Conservation (phyloP, 2,797 vertebrate genomes). For the Thaleichthys pacificus region DNA sequence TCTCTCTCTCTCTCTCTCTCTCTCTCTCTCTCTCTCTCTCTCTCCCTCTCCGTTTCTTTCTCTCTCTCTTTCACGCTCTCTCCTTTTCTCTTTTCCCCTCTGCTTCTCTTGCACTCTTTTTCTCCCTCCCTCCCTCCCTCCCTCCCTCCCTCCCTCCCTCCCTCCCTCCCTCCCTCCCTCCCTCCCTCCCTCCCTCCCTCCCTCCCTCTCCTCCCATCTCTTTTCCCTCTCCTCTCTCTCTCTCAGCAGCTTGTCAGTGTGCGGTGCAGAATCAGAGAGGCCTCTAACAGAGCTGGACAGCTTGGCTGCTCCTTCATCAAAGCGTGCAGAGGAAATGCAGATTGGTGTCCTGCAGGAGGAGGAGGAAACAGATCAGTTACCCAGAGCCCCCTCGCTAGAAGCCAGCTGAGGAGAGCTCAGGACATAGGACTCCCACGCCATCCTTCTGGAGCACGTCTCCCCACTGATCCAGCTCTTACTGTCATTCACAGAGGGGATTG, state of each 20-base stretch:
- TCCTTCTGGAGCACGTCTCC: too few relatives aligned
- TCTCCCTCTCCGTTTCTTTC: not conserved
- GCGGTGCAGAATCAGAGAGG: conserved; percentile 62
- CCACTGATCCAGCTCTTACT: too few relatives aligned
- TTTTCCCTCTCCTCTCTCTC: not conserved
- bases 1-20: not conserved
- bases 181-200: too few relatives aligned
- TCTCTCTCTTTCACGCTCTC: too few relatives aligned
- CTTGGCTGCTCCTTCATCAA: conserved; percentile 69
- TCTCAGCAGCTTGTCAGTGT: conserved; percentile 54
- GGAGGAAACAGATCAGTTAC: conserved; percentile 62
- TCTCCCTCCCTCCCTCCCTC: too few relatives aligned
- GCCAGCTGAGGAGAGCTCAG: conserved; percentile 51
- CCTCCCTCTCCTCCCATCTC: not conserved
- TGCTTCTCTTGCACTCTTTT: too few relatives aligned
- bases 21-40: too few relatives aligned
- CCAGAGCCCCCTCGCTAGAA: conserved; percentile 57
- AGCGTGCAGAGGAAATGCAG: conserved; percentile 65
- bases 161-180: too few relatives aligned
- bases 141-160: too few relatives aligned
- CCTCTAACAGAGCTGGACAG: conserved; percentile 70
- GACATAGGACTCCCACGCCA: conserved; percentile 39
- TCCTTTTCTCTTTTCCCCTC: too few relatives aligned
- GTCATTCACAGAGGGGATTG: too few relatives aligned
- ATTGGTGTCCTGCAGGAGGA: conserved; percentile 67